Evolutionary conservation across 1,140 invertebrate species (phyloP).

Genomic region (Battus philenor): DNA sequence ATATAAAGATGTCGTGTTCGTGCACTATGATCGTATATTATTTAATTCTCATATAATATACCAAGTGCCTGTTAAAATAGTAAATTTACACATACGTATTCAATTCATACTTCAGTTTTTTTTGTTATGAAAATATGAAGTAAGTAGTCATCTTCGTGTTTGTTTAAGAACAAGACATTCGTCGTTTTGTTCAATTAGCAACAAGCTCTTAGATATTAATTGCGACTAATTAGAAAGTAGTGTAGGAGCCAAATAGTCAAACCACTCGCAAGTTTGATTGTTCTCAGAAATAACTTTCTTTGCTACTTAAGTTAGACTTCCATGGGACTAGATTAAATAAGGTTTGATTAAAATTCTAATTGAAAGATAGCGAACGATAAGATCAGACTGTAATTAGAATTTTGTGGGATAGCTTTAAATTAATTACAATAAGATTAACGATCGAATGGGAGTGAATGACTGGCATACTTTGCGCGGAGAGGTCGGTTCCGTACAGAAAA

Average conservation of each 20-base stretch:
- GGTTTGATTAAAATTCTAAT: background rate
- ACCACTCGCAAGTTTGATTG: background rate
- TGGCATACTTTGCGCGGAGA: conserved; percentile 20
- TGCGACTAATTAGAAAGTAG: conserved; percentile 10
- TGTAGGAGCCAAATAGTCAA: conserved; percentile 7
- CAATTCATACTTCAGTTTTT: too few species aligned
- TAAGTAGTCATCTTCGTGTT: too few species aligned
- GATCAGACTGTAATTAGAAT: background rate
- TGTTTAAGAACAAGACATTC: too few species aligned
- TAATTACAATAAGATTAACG: background rate
- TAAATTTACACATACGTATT: too few species aligned
- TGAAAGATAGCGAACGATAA: background rate
- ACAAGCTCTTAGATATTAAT: background rate
- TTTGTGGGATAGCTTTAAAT: background rate
- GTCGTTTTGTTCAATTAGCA: too few species aligned
- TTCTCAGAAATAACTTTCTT: conserved; percentile 7
- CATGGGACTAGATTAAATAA: background rate
- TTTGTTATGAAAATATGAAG: too few species aligned
- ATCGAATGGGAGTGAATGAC: conserved; percentile 9
- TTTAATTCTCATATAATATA: too few species aligned
- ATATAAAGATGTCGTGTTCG: too few species aligned
- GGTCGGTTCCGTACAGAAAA: conserved; percentile 21
- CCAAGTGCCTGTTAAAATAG: too few species aligned
- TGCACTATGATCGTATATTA: too few species aligned
- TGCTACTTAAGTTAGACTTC: background rate